A percentile compares a stretch with the other conserved stretches of the same genome.
phyloP scores from a whole-genome alignment of 2,113 vertebrate genomes.

The Pithys albifrons region DNA sequence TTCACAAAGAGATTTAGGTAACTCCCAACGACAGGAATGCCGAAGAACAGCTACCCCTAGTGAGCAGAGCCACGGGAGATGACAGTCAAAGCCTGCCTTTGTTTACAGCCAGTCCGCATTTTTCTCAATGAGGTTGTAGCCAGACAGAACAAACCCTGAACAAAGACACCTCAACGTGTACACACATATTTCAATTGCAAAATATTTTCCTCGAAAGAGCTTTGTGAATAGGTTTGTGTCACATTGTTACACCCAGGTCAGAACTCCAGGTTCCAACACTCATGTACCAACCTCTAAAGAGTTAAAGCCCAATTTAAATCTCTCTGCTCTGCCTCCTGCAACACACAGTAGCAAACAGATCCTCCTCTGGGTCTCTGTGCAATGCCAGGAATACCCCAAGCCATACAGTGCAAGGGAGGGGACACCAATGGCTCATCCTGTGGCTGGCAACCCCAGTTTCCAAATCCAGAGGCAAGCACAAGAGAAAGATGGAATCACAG shows the following conservation, averaged over 20 bases:
- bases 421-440: neutral
- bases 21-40: neutral
- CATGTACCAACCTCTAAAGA: neutral
- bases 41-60: conserved; percentile 61
- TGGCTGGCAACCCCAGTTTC: neutral
- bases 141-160: neutral
- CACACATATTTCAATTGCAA: neutral
- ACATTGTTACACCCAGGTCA: neutral
- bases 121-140: neutral
- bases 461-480: neutral
- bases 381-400: neutral
- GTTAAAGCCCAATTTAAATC: neutral
- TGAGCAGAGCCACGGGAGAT: neutral
- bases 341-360: neutral
- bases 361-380: neutral
- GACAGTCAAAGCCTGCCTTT: neutral
- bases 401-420: neutral
- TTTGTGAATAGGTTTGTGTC: neutral
- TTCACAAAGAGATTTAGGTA: neutral
- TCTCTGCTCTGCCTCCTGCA: neutral
- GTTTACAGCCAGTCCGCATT: neutral
- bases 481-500: neutral
- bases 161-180: neutral
- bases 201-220: neutral
- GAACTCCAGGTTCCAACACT: neutral